Evolutionary conservation across 2,113 vertebrate species (phyloP), one percentile per base, ranked within the genome.

Genomic region (Gopherus evgoodei): DNA sequence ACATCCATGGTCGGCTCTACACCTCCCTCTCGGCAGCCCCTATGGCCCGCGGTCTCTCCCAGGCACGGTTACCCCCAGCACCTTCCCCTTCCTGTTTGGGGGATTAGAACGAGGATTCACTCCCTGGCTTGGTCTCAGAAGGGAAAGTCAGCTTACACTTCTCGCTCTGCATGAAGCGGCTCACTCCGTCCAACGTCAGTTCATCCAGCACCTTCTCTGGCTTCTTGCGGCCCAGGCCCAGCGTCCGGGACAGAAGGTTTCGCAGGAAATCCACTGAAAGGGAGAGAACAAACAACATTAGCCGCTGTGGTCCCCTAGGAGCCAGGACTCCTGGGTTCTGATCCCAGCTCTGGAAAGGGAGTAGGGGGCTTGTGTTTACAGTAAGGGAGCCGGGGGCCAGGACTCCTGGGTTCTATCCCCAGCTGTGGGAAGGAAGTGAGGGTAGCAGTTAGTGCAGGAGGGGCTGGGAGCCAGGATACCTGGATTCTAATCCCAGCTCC

Each of bases 181-280:
- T 98, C 50, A 99, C 98, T 11, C 98, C 99, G 0, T 98, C 98
- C 86, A 99, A 95, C n/a, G 97, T 99, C 31, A 99, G 96, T 57
- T 99, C 99, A 6, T 99, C 99, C 92, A 99, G 96, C 87, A 99
- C 98, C 83, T 98, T 99, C 59, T 99, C 99, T 3, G 93, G 87
- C 82, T 98, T 96, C 79, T 97, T 91, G 47, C 98, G 93, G 49
- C 99, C 98, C 35, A 99, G 97, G 35, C 99, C 98, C 92, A 99
- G 97, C 0, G 98, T 98, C 75, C 98, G 98, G 79, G 98, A 98
- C 97, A 99, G 99, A 10, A 99, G 98, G 88, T 97, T 98, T 52
- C 99, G 98, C 89, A 99, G 98, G 89, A 99, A 99, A 65, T 99
- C 99, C 99, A 99, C 99, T 99, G 95, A 50, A 47, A 90, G 52